Percentiles rank a stretch among this genome's conserved stretches.
These are phyloP conservation scores for Auanema sp. DNA, from an alignment of 2,888 invertebrate genomes.

Conservation along the genomic window DNA sequence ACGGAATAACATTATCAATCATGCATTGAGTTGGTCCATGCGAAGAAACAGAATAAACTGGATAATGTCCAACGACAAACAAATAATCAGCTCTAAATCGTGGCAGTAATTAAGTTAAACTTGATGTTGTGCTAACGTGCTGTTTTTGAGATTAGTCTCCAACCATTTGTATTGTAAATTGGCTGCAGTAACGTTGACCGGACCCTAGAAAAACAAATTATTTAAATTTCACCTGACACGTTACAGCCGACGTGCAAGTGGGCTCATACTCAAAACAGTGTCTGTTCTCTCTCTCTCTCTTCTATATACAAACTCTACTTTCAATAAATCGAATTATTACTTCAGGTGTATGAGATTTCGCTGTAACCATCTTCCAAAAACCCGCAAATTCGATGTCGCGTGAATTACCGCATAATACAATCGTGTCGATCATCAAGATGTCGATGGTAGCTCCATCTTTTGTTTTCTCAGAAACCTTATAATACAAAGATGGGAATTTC, in stretches of 20 bases:
- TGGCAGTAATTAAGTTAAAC: slow-evolving; percentile 8
- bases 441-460: slow-evolving; percentile 63
- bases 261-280: not conserved
- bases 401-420: slow-evolving; percentile 66
- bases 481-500: slow-evolving; percentile 67
- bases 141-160: slow-evolving; percentile 2
- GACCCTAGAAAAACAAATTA: slow-evolving; percentile 25
- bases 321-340: slow-evolving; percentile 10
- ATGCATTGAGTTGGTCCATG: slow-evolving; percentile 69
- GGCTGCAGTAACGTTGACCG: slow-evolving; percentile 17
- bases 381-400: slow-evolving; percentile 35
- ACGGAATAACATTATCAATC: slow-evolving; percentile 64
- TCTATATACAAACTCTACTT: no score
- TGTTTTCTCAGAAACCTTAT: slow-evolving; percentile 63
- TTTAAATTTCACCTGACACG: not conserved
- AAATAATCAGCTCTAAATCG: slow-evolving; percentile 66
- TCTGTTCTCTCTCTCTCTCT: no score
- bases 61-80: slow-evolving; percentile 68
- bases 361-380: slow-evolving; percentile 42
- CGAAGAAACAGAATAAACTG: slow-evolving; percentile 67
- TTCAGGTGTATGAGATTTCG: slow-evolving; percentile 44
- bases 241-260: no score
- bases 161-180: no score
- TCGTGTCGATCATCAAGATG: slow-evolving; percentile 68
- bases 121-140: not conserved